Evolutionary conservation across 2,888 invertebrate species (phyloP), one percentile per base, ranked within the genome.

Genomic region (Macroteleia sp.): DNA sequence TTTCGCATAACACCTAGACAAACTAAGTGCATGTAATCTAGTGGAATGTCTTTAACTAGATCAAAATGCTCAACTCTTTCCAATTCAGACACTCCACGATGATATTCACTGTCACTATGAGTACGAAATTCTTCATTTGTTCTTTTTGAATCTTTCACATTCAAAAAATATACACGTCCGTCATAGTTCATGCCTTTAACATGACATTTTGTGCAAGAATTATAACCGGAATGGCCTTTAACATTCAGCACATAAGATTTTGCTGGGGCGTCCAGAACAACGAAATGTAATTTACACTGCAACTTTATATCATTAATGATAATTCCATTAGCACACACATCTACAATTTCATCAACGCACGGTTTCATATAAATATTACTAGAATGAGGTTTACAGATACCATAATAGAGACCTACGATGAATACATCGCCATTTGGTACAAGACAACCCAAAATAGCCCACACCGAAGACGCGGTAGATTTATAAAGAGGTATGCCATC

Each of bases 251-350:
- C 50, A 41, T 22, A 80, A 2, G 80, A 14, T 54, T 74, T 81
- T 2, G 83, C 83, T 6, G 83, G 83, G 4, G 80, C 77, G 75
- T 82, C 82, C 61, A 76, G 67, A 70, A 82, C 67, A 17, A 64
- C 64, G 41, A 17, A 28, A 12, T 81, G 62, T 52, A 80, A 34
- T 10, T 3, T 50, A 59, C 59, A 69, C 0, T 48, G 9, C 22
- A 50, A 59, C 30, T 59, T 0, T 16, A 5, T 17, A 61, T 44
- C 28, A 41, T 70, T 42, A 30, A 61, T 36, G 1, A 0, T 17
- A 14, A 70, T 30, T 10, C 52, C 59, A 44, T 56, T 34, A 8
- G 14, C 1, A 44, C 56, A 59, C n/a, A 50, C 17, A 10, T 19
- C 8, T 19, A 41, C 36, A 32, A 75, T 34, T 42, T 81, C 81